Evolutionary conservation across 2,113 vertebrate genomes (phyloP).

Genomic region (Centropus unirufus): DNA sequence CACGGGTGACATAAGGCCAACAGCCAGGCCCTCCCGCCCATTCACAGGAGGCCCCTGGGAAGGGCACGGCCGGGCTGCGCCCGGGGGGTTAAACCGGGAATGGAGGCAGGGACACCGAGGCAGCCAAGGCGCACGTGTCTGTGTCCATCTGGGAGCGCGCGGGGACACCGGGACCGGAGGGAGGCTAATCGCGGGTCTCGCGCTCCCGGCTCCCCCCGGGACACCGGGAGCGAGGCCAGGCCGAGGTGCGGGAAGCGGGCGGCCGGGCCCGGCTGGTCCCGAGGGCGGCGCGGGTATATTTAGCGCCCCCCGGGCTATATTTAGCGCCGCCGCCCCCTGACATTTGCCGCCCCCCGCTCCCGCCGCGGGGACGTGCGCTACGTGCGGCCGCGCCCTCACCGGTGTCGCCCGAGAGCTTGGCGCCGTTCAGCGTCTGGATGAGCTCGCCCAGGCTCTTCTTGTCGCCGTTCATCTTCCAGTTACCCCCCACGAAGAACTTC

Average conservation of each 20-base stretch:
- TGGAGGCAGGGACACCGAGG: too few relatives aligned
- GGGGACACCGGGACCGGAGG: too few relatives aligned
- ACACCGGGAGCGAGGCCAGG: too few relatives aligned
- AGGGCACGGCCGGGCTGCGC: background rate
- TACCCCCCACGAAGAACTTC: slow-evolving; percentile 97
- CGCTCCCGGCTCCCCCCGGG: too few relatives aligned
- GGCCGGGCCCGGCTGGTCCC: background rate
- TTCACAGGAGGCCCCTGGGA: background rate
- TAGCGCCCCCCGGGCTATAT: slow-evolving; percentile 26
- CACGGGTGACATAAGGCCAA: rapidly evolving
- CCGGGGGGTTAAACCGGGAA: too few relatives aligned
- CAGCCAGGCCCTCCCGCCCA: rapidly evolving
- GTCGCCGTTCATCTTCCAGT: slow-evolving; percentile 99
- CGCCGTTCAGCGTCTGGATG: slow-evolving; percentile 86
- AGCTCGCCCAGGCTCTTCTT: slow-evolving; percentile 92
- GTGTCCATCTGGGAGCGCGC: too few relatives aligned
- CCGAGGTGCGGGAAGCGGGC: background rate
- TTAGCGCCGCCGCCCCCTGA: slow-evolving; percentile 56
- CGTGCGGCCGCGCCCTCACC: slow-evolving; percentile 77
- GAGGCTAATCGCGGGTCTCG: too few relatives aligned
- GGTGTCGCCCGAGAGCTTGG: slow-evolving; percentile 85
- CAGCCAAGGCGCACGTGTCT: too few relatives aligned
- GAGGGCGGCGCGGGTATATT: slow-evolving; percentile 39
- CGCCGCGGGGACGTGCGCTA: slow-evolving; percentile 6
- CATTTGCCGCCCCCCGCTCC: slow-evolving; percentile 32